Evolutionary conservation across 2,113 vertebrate species (phyloP), one percentile per base, ranked within the genome.

Genomic region (Lanius collurio): DNA sequence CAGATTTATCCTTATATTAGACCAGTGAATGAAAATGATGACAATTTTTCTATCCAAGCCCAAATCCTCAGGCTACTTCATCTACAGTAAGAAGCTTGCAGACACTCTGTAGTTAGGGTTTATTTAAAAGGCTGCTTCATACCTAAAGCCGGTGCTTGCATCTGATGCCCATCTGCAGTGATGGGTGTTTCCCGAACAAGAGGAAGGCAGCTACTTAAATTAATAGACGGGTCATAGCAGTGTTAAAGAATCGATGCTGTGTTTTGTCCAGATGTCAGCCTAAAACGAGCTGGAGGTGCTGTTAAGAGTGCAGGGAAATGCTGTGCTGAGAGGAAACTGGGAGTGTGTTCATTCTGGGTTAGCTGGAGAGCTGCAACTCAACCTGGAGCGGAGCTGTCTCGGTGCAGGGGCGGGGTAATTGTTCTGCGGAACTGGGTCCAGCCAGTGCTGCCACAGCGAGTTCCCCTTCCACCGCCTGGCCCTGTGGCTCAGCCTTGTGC

Each of bases 341-440:
- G 7, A 14, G 19, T 11, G 20, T 11, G 24, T 46, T 7, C 23
- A 16, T 60, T 28, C 18, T 44, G 73, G 15, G 8, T 39, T 24
- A 28, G 27, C 57, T 42, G 76, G 17, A 19, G 31, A 15, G 41
- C 18, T 47, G n/a, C 23, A 30, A 1, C 7, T 73, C 39, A 3
- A 0, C 11, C 22, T 2, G 30, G 28, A 14, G 30, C 13, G n/a
- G 10, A 42, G 3, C 27, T n/a, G 35, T 15, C 6, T 30, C 27
- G 0, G 13, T 2, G 15, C 28, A 5, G 5, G 13, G 13, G 3
- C 0, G 2, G 28, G 26, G 3, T n/a, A 4, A 17, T 14, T 37
- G n/a, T 37, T 41, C 10, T 3, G 4, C 0, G 0, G 6, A 23
- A 6, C 17, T 2, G 22, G 37, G 14, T 7, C 5, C 10, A 1